Base-by-base conservation (phyloP, 2,113 vertebrate genomes). In the Mustelus asterias region DNA sequence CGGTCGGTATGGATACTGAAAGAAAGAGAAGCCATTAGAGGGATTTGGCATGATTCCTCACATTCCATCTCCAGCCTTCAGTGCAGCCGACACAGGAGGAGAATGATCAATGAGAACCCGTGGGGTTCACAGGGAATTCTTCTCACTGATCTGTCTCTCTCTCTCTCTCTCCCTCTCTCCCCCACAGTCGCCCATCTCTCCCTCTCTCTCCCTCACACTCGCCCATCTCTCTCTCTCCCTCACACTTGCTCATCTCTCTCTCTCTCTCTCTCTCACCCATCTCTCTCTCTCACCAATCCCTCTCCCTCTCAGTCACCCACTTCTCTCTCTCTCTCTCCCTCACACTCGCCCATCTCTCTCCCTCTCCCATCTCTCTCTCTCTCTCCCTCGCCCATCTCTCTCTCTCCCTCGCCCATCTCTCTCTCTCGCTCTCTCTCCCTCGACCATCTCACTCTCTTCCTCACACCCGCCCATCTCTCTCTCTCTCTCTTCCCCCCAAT, bases 1-100 rank as follows among this genome's bases (percentile, higher is more conserved):
- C 96, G 16, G 97, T 98, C 0, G 98, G 97, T 94, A 94, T 96
- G 44, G 96, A 80, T 90, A 96, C 76, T 60, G 96, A 98, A 98
- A 97, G 1, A 96, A 96, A 96, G 58, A 54, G 44, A 83, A 69
- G 96, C 2, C n/a, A 14, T 76, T 60, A 67, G 80, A 44, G n/a
- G 63, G 0, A 48, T 86, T 48, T 33, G 83, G 60, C 37, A 10
- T n/a, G 60, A 29, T 18, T 54, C 48, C 48, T 54, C 48, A 54
- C 48, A 54, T 54, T 54, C 48, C 48, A 54, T 54, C 48, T 54
- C 48, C 48, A 54, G 48, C 48, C 48, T 54, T 54, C 48, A 54
- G 48, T 4, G 5, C 2, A 4, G 48, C 48, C 48, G 2, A 54
- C 48, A 54, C 48, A 54, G 3, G 48, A 54, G 48, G 48, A 54